phyloP scores from a whole-genome alignment of 1,140 invertebrate species.

The Drosophila paulistorum region DNA sequence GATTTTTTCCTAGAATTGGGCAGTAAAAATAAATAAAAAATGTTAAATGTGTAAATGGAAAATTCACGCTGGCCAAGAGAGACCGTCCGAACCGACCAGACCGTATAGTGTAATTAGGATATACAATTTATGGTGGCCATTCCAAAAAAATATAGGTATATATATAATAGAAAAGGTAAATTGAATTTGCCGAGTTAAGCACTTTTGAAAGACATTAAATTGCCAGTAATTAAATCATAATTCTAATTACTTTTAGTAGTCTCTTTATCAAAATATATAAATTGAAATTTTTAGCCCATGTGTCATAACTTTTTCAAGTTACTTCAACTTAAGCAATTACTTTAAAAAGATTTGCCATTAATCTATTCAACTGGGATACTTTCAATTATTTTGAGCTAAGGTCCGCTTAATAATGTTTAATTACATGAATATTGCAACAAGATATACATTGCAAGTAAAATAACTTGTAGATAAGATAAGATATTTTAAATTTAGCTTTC shows the following conservation, averaged over 20 bases:
- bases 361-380: too few relatives aligned
- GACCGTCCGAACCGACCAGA: background rate
- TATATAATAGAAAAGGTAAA: constrained; percentile 21
- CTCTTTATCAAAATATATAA: too few relatives aligned
- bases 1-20: constrained; percentile 46
- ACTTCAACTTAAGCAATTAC: too few relatives aligned
- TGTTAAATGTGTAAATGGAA: constrained; percentile 20
- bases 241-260: constrained; percentile 1
- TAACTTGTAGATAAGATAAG: too few relatives aligned
- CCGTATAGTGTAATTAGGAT: constrained; percentile 49
- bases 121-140: constrained; percentile 36
- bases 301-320: too few relatives aligned
- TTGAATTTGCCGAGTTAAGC: constrained; percentile 35
- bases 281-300: too few relatives aligned
- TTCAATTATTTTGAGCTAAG: too few relatives aligned
- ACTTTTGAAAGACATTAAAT: background rate
- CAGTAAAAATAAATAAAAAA: constrained; percentile 43
- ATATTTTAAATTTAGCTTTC: background rate
- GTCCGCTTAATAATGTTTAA: too few relatives aligned
- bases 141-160: background rate
- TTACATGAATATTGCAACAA: too few relatives aligned
- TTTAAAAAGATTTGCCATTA: too few relatives aligned
- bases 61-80: constrained; percentile 24
- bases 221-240: constrained; percentile 8
- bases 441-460: too few relatives aligned